Evolutionary conservation across 2,797 vertebrate genomes (phyloP).

Genomic region (Vultur gryphus): DNA sequence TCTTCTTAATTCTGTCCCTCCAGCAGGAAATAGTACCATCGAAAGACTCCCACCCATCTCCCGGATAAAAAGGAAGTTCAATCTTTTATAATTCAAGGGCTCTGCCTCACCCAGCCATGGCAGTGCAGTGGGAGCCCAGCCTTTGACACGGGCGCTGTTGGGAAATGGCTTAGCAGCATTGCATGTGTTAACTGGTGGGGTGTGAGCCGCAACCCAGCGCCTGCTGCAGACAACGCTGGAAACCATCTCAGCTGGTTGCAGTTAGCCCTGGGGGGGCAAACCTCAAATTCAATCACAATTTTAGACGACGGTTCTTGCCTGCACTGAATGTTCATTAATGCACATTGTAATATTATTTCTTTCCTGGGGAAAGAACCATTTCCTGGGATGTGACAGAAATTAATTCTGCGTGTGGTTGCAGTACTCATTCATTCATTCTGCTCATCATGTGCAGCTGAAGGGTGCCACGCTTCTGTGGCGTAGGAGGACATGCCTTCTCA

Average conservation of each 20-base stretch:
- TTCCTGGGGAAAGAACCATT: slow-evolving; percentile 26
- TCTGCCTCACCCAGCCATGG: background rate
- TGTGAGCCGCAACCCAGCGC: fast-evolving
- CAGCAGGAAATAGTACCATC: slow-evolving; percentile 51
- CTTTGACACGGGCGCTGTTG: background rate
- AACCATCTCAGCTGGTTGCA: background rate
- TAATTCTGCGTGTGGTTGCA: background rate
- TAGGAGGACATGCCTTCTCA: background rate
- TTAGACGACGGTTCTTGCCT: background rate
- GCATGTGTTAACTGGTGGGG: background rate
- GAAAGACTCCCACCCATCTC: slow-evolving; percentile 38
- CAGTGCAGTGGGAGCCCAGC: background rate
- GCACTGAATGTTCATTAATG: background rate
- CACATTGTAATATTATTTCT: background rate
- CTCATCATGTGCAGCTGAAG: background rate
- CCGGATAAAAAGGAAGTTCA: background rate
- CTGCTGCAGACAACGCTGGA: background rate
- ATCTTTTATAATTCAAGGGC: background rate
- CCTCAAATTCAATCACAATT: background rate
- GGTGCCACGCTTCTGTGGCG: background rate
- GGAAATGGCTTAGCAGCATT: background rate
- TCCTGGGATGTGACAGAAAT: slow-evolving; percentile 2
- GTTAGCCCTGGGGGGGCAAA: background rate
- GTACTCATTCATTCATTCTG: background rate
- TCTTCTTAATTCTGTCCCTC: slow-evolving; percentile 41